Percentiles rank a stretch among this genome's conserved stretches.
These are phyloP conservation scores for Periophthalmus modestus DNA, from an alignment of 2,113 vertebrate genomes.

Conservation along the genomic window DNA sequence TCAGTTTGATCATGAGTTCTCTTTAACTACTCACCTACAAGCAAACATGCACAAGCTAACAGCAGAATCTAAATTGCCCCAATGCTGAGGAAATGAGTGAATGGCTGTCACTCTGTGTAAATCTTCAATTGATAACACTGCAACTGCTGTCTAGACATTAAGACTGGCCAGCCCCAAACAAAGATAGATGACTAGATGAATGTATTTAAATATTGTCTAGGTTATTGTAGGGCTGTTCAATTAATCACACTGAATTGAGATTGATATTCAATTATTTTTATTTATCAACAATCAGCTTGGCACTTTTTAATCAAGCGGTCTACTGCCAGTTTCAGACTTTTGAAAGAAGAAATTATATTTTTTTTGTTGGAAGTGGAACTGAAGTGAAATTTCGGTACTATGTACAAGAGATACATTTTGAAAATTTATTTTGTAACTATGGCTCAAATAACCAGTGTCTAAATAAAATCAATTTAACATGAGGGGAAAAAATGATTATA, in stretches of 20 bases:
- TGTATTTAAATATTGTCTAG: neutral
- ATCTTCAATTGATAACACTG: neutral
- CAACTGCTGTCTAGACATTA: neutral
- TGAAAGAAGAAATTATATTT: too few relatives aligned
- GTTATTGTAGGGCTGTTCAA: neutral
- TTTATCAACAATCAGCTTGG: too few relatives aligned
- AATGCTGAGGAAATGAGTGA: slow-evolving; percentile 5
- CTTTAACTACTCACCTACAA: neutral
- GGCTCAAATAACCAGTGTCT: too few relatives aligned
- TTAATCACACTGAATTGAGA: too few relatives aligned
- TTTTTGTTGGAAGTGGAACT: too few relatives aligned
- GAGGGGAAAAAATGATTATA: neutral
- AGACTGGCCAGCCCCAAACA: neutral
- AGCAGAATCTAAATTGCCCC: neutral
- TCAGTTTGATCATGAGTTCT: neutral
- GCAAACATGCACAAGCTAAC: neutral
- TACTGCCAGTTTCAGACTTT: too few relatives aligned
- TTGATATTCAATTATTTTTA: too few relatives aligned
- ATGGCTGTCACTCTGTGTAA: slow-evolving; percentile 10
- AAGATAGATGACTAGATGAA: neutral
- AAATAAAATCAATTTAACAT: too few relatives aligned
- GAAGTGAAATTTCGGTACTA: too few relatives aligned
- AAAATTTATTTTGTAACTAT: too few relatives aligned
- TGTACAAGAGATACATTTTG: too few relatives aligned
- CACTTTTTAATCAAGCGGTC: too few relatives aligned